Conservation (phyloP, 2,888 invertebrate species). For the Resseliella maxima region DNA sequence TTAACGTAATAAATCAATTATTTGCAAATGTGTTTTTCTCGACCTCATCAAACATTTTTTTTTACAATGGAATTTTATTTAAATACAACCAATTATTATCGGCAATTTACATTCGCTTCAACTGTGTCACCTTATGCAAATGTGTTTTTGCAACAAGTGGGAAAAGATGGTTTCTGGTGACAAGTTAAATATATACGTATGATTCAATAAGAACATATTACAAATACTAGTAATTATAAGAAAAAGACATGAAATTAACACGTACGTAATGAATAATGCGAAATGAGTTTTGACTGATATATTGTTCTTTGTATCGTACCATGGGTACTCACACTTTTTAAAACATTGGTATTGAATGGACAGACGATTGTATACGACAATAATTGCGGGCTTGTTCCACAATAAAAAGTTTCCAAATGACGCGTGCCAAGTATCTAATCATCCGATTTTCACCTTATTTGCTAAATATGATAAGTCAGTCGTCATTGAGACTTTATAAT, state of each 20-base stretch:
- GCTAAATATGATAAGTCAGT: conserved; percentile 29
- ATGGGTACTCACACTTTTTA: conserved; percentile 20
- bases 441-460: conserved; percentile 27
- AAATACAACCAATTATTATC: conserved; percentile 39
- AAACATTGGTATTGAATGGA: conserved; percentile 11
- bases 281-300: background rate
- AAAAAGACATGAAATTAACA: conserved; percentile 29
- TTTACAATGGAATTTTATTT: conserved; percentile 30
- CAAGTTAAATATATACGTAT: background rate
- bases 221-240: conserved; percentile 14
- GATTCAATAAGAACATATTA: background rate
- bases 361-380: background rate
- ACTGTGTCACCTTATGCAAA: conserved; percentile 40
- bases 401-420: background rate
- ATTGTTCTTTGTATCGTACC: background rate
- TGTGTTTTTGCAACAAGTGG: background rate
- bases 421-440: conserved; percentile 41
- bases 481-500: conserved; percentile 30
- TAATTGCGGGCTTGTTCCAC: background rate
- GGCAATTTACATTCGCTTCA: background rate
- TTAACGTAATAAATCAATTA: conserved; percentile 44
- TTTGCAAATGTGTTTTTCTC: background rate
- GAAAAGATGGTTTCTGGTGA: background rate
- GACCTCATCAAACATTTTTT: background rate
- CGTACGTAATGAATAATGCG: background rate